Base-by-base conservation (phyloP, 2,113 vertebrate genomes). In the Pseudopodoces humilis region DNA sequence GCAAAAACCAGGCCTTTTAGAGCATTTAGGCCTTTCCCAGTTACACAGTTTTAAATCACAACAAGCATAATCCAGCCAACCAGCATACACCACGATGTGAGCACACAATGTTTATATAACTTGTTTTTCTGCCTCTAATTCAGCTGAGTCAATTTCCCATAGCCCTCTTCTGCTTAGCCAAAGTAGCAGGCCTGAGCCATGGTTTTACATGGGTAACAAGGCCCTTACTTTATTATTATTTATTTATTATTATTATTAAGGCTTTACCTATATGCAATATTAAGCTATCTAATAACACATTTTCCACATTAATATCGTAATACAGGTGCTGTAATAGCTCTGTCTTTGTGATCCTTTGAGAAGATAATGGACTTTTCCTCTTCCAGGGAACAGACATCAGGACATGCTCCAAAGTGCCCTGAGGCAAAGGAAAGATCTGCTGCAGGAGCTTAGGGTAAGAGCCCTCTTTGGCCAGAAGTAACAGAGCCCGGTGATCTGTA, bases 401-500 rank as follows among this genome's bases (percentile, higher is more conserved):
- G 91, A 96, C 4, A 92, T 97, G 52, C 92, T 99, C 74, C 97
- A 94, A 69, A 96, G 72, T 4, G 98, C 98, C 49, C 94, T 98
- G 50, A 98, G 93, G 79, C 91, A 97, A 86, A 98, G 98, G 88
- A 98, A 96, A 60, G 92, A 97, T 37, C 97, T 99, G 24, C 96
- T 98, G 60, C 98, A 97, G 86, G 98, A 96, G 82, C 98, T 99
- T 25, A 94, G 94, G 98, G 99, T 98, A 98, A 91, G 97, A 84
- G 31, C 24, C 16, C 46, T 35, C 27, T 44, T 37, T 84, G 84
- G 65, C 44, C 59, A 46, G 37, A 60, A 69, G 68, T 11, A 43
- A 39, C 49, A 47, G 50, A 28, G 39, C 4, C n/a, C 55, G 13
- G 41, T 60, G 60, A 31, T 44, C 41, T 47, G 53, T 46, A 58